Evolutionary conservation across 2,888 invertebrate species (phyloP).

Genomic region (Lepidonotus clava): DNA sequence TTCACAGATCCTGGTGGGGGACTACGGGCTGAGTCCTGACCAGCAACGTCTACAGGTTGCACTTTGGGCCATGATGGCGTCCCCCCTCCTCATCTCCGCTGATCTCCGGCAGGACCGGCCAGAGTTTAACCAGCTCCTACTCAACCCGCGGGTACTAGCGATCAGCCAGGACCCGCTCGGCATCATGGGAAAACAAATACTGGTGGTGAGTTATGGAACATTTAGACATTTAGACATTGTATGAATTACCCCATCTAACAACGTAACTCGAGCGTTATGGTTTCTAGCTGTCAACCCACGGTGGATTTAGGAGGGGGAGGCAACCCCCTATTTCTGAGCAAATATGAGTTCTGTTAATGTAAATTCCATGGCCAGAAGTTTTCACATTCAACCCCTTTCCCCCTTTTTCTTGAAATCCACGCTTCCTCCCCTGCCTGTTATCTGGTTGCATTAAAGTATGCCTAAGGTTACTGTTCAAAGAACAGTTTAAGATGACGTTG

Average conservation of each 20-base stretch:
- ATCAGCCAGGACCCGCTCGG: constrained; percentile 95
- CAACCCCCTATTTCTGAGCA: too few species aligned
- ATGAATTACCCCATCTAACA: neutral
- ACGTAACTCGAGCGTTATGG: too few species aligned
- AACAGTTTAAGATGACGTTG: too few species aligned
- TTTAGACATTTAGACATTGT: neutral
- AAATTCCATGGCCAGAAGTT: too few species aligned
- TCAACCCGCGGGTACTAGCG: constrained; percentile 93
- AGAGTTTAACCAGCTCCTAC: constrained; percentile 93
- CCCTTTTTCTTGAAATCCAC: too few species aligned
- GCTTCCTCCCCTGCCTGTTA: too few species aligned
- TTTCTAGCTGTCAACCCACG: too few species aligned
- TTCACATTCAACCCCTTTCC: too few species aligned
- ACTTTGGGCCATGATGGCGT: constrained; percentile 94
- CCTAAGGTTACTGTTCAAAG: too few species aligned
- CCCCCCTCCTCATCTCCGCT: constrained; percentile 95
- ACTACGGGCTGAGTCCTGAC: constrained; percentile 94
- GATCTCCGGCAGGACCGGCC: constrained; percentile 92
- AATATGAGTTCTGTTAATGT: too few species aligned
- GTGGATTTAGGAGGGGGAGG: too few species aligned
- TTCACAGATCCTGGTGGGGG: constrained; percentile 94
- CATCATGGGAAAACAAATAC: constrained; percentile 87
- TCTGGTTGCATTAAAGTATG: too few species aligned
- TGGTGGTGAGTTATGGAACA: constrained; percentile 47
- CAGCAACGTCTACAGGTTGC: constrained; percentile 97